Conservation (phyloP, 2,888 invertebrate species). For the Harpagoxenus sublaevis region DNA sequence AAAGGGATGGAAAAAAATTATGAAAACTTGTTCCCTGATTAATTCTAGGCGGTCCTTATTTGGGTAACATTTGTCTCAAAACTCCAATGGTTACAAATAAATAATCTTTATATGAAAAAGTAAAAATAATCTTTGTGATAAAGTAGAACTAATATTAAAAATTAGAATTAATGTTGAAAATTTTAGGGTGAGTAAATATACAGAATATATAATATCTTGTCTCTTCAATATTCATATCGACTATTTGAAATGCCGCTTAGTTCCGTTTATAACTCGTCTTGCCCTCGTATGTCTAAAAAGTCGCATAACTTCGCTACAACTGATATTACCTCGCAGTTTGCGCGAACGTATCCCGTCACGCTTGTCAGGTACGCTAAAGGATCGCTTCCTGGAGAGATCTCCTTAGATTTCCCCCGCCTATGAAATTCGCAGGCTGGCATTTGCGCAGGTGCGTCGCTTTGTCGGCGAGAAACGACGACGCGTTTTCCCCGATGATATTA, state of each 20-base stretch:
- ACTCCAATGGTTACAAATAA: not conserved
- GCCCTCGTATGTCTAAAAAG: slow-evolving; percentile 27
- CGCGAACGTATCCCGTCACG: slow-evolving; percentile 51
- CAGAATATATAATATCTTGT: not conserved
- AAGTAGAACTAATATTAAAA: not conserved
- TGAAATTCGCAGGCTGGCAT: slow-evolving; percentile 40
- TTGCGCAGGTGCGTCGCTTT: slow-evolving; percentile 60
- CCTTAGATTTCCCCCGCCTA: slow-evolving; percentile 34
- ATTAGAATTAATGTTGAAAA: not conserved
- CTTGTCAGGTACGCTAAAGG: slow-evolving; percentile 41
- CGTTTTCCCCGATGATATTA: slow-evolving; percentile 59
- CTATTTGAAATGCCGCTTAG: not conserved
- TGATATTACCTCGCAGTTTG: slow-evolving; percentile 48
- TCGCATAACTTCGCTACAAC: slow-evolving; percentile 38
- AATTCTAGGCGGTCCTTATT: not conserved
- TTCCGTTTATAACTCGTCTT: slow-evolving; percentile 6
- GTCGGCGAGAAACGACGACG: slow-evolving; percentile 31
- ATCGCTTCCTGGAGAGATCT: slow-evolving; percentile 46
- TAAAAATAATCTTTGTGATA: not conserved
- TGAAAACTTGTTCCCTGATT: not conserved
- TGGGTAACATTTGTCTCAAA: not conserved
- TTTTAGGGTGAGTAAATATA: not conserved
- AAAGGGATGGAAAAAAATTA: not conserved
- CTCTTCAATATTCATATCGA: not conserved
- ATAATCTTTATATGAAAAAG: too few species aligned